A percentile compares a stretch with the other conserved stretches of the same genome.
phyloP scores from a whole-genome alignment of 2,113 vertebrate genomes.

The Gymnogyps californianus region DNA sequence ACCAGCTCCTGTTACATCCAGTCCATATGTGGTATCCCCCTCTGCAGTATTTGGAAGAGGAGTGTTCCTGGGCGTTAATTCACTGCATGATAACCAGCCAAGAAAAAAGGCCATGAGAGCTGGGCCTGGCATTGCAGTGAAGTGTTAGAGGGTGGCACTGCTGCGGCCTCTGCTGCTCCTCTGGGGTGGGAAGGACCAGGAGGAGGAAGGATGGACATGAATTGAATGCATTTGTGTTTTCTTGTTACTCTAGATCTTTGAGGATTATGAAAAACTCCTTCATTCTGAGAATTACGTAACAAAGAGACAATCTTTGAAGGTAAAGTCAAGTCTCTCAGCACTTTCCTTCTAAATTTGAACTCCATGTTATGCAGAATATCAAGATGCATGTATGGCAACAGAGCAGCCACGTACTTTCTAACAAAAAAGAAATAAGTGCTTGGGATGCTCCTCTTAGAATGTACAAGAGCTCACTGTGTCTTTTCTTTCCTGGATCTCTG shows the following conservation, averaged over 20 bases:
- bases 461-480: background rate
- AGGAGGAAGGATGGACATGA: background rate
- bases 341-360: background rate
- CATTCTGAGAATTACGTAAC: constrained; percentile 98
- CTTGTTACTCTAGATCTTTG: constrained; percentile 84
- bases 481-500: background rate
- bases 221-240: background rate
- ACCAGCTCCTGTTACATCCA: background rate
- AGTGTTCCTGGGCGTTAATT: background rate
- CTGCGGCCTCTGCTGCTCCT: background rate
- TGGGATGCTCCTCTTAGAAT: background rate
- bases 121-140: background rate
- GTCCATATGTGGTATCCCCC: constrained; percentile 31
- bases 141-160: background rate
- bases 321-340: constrained; percentile 55
- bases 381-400: background rate
- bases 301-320: constrained; percentile 97
- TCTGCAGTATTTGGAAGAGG: background rate
- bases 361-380: background rate
- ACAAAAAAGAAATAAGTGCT: background rate
- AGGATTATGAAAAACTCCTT: constrained; percentile 96
- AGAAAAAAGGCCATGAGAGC: background rate
- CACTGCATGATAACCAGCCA: background rate
- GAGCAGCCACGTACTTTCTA: background rate
- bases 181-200: background rate